A percentile compares a stretch with the other conserved stretches of the same genome.
Conservation (phyloP, 2,113 vertebrate genomes). For the Ornithorhynchus anatinus region DNA sequence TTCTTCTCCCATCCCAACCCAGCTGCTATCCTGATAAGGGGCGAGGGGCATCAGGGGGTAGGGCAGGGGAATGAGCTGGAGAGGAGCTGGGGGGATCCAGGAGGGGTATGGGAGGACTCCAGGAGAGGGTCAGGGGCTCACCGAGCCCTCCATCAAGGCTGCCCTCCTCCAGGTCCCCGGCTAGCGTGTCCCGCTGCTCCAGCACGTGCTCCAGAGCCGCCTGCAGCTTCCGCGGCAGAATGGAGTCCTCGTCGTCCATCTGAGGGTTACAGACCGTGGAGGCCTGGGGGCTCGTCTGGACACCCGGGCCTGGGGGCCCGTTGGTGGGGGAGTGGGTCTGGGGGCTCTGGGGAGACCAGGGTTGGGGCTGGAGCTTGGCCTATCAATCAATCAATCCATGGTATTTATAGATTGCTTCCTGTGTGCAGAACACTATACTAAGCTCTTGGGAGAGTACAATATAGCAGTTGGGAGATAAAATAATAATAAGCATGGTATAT, state of each 20-base stretch:
- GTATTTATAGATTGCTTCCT: too few relatives aligned
- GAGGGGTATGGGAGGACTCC: not conserved
- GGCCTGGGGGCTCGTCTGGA: not conserved
- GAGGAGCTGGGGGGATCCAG: not conserved
- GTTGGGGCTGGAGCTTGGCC: fast-evolving
- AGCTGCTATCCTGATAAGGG: too few relatives aligned
- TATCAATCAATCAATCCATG: too few relatives aligned
- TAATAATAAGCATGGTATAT: too few relatives aligned
- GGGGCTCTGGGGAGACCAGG: too few relatives aligned
- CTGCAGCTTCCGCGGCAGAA: constrained; percentile 94
- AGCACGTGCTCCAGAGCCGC: constrained; percentile 89
- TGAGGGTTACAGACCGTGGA: constrained; percentile 31
- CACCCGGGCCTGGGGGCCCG: too few relatives aligned
- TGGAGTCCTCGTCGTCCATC: constrained; percentile 96
- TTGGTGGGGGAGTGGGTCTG: too few relatives aligned
- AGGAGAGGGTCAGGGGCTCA: constrained; percentile 14
- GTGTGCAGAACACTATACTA: too few relatives aligned
- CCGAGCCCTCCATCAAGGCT: constrained; percentile 70
- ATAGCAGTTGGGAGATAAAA: too few relatives aligned
- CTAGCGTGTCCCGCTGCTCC: constrained; percentile 90
- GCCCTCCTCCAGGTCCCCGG: constrained; percentile 79
- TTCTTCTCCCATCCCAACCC: too few relatives aligned
- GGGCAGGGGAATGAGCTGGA: not conserved
- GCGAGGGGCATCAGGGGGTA: not conserved
- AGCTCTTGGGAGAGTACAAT: too few relatives aligned